These are phyloP conservation scores for Mus pahari DNA, from an alignment of 2,113 vertebrate species.

Conservation along the genomic window DNA sequence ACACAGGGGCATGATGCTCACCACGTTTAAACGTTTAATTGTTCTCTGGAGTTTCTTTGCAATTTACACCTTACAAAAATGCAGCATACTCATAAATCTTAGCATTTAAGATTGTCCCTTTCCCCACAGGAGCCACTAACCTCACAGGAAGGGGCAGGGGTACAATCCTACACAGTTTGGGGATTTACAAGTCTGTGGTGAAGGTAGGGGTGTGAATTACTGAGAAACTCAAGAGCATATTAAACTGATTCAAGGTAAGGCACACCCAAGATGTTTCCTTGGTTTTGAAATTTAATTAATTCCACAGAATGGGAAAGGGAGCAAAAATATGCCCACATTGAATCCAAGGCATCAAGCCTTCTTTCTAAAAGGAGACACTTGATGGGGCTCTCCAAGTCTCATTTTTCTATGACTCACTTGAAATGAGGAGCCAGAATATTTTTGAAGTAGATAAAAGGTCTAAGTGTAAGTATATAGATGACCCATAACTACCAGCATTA, in stretches of 20 bases:
- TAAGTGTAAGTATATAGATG: background rate
- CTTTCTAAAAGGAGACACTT: background rate
- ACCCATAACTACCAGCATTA: background rate
- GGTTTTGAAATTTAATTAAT: slow-evolving; percentile 65
- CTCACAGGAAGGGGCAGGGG: slow-evolving; percentile 59
- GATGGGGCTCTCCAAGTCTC: too few species aligned
- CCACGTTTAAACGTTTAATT: slow-evolving; percentile 40
- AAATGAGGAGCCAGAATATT: background rate
- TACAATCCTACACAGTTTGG: slow-evolving; percentile 43
- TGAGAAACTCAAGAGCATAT: slow-evolving; percentile 54
- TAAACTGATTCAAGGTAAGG: slow-evolving; percentile 71
- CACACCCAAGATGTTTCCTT: background rate
- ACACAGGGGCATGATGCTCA: background rate
- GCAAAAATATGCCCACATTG: background rate
- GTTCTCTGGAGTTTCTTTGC: slow-evolving; percentile 49
- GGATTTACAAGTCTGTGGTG: slow-evolving; percentile 74
- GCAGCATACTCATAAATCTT: slow-evolving; percentile 66
- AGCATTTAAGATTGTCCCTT: slow-evolving; percentile 59
- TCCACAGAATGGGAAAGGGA: background rate
- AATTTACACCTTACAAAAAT: slow-evolving; percentile 71
- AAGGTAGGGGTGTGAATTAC: slow-evolving; percentile 75
- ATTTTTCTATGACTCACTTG: background rate
- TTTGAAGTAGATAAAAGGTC: background rate
- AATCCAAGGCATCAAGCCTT: background rate
- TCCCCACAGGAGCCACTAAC: slow-evolving; percentile 57